Evolutionary conservation across 1,140 invertebrate species (phyloP), one percentile per base, ranked within the genome.

Genomic region (Drosophila subpulchrella): DNA sequence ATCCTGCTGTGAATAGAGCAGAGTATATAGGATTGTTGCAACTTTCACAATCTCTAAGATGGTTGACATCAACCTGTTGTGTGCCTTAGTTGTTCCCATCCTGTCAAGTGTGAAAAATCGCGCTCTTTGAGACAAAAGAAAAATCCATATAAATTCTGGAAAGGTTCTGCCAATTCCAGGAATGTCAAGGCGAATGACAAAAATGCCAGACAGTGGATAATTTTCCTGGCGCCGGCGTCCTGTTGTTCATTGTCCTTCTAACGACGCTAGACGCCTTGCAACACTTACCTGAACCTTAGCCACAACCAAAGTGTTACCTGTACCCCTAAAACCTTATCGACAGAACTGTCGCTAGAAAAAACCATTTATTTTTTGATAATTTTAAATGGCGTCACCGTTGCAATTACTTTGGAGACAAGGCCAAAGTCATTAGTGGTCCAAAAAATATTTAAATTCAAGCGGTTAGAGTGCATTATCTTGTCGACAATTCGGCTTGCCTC

Each of bases 91-190:
- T 75, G 54, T 76, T 67, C 55, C 46, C 46, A 55, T 60, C 54
- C 39, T 55, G 62, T 62, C 80, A 70, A 80, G 83, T 89, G 83
- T 89, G 76, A 89, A 88, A 88, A 88, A 84, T 88, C 73, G 76
- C 84, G 62, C 78, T 68, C 42, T 17, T 30, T 38, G 55, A 11
- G 42, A 74, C 50, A 74, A 54, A 48, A 13, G 32, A 15, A 10
- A 60, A 70, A 68, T 68, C 42, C 27, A 61, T 54, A 30, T 53
- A 50, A 73, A 76, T 76, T 76, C 66, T 60, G 13, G 15, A 73
- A 56, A 76, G 58, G 61, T 68, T 61, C 36, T 51, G 41, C 39
- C 17, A 46, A 51, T 86, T 88, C 82, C 46, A 27, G 27, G 82
- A 86, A 88, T 78, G 82, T 75, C 65, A 76, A 51, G 50, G 12